phyloP scores from a whole-genome alignment of 2,797 vertebrate species.

The Petrocephalus sullivani region DNA sequence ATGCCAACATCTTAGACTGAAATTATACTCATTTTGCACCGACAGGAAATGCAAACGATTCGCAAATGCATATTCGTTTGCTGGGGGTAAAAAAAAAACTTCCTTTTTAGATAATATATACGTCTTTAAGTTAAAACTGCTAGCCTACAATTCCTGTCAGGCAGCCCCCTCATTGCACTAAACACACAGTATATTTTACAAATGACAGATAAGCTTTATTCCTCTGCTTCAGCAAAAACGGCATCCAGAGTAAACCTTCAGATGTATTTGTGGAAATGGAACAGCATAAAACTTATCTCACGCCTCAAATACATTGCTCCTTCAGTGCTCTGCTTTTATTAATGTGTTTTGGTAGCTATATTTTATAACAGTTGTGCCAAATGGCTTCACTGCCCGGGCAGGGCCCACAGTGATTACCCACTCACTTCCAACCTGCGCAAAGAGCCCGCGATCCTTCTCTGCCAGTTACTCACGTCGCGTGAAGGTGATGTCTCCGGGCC shows the following conservation, averaged over 20 bases:
- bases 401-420: neutral
- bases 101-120: neutral
- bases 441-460: neutral
- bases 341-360: conserved; percentile 2
- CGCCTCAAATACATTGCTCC: neutral
- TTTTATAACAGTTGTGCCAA: neutral
- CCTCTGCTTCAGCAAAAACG: conserved; percentile 26
- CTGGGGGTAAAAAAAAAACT: neutral
- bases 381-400: neutral
- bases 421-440: neutral
- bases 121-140: neutral
- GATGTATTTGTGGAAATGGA: conserved; percentile 28
- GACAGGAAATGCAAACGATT: neutral
- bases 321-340: conserved; percentile 1
- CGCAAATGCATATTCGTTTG: neutral
- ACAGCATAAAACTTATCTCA: conserved; percentile 18
- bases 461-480: neutral
- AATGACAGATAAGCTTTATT: conserved; percentile 7
- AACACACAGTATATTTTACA: conserved; percentile 19
- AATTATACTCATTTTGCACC: neutral
- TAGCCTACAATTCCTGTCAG: conserved; percentile 33
- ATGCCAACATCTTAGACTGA: neutral
- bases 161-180: conserved; percentile 25
- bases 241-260: conserved; percentile 20
- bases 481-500: neutral